A percentile compares a stretch with the other conserved stretches of the same genome.
These are phyloP conservation scores for Lasioglossum villosulum DNA, from an alignment of 2,888 invertebrate genomes.

Conservation along the genomic window DNA sequence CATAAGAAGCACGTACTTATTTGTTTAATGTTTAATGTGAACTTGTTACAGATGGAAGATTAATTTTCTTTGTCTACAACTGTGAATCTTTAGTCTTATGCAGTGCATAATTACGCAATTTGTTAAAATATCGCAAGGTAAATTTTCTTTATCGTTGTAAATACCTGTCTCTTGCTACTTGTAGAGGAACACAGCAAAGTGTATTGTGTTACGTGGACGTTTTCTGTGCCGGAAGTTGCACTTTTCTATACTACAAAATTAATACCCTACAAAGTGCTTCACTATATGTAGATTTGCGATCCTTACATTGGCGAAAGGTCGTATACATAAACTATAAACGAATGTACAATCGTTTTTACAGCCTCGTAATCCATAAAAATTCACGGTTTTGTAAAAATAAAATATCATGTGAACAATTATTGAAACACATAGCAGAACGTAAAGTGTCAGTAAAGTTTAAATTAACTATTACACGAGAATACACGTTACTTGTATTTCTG, in stretches of 20 bases:
- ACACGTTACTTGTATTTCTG: not conserved
- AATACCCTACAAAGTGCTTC: slow-evolving; percentile 1
- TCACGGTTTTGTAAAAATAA: not conserved
- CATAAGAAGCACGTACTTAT: no score
- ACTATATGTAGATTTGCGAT: not conserved
- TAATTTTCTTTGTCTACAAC: no score
- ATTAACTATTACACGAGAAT: not conserved
- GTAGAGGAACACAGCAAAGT: not conserved
- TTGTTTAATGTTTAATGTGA: no score
- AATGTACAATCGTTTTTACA: not conserved
- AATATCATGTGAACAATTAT: not conserved
- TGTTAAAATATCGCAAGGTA: not conserved
- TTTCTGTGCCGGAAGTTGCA: not conserved
- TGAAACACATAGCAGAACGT: not conserved
- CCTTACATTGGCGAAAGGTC: not conserved
- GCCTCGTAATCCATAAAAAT: not conserved
- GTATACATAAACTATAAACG: not conserved
- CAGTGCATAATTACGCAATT: not conserved
- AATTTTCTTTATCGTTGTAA: not conserved
- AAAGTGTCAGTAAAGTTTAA: not conserved
- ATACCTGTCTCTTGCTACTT: not conserved
- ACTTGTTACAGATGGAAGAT: no score
- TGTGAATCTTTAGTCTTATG: no score
- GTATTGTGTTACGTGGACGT: not conserved
- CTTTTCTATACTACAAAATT: slow-evolving; percentile 2